phyloP scores from a whole-genome alignment of 2,113 vertebrate genomes.

The Podilymbus podiceps region DNA sequence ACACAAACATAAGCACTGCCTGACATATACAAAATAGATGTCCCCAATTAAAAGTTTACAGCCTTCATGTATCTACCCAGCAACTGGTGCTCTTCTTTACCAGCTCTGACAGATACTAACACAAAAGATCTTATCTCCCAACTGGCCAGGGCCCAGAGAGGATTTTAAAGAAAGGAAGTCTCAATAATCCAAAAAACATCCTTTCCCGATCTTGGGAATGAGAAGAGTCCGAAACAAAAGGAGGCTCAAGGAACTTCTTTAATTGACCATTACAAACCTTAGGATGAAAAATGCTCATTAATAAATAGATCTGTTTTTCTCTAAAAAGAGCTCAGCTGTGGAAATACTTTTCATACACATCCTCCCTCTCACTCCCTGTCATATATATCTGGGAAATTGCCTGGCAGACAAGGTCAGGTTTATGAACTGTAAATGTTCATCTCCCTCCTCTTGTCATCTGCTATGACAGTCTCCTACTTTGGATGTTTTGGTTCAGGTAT shows the following conservation, averaged over 20 bases:
- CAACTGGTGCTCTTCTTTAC: not conserved
- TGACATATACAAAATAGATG: not conserved
- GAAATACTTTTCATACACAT: slow-evolving; percentile 5
- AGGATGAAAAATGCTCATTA: not conserved
- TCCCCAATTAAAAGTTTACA: not conserved
- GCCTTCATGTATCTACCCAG: not conserved
- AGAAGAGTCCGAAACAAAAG: not conserved
- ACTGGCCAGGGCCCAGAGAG: not conserved
- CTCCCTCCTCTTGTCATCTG: not conserved
- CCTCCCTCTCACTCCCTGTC: not conserved
- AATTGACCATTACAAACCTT: not conserved
- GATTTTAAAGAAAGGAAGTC: not conserved
- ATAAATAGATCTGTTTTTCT: not conserved
- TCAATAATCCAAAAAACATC: not conserved
- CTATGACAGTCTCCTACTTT: not conserved
- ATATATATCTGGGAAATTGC: not conserved
- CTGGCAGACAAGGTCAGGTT: slow-evolving; percentile 3
- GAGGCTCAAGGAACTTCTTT: not conserved
- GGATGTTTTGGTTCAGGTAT: slow-evolving; percentile 17
- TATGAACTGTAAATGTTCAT: slow-evolving; percentile 27
- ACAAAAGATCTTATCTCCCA: slow-evolving; percentile 34
- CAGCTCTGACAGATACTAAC: not conserved
- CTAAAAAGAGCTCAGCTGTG: not conserved
- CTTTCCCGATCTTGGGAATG: not conserved
- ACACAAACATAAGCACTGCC: not conserved